These are phyloP conservation scores for Ormyrus rosae DNA, from an alignment of 2,888 invertebrate genomes.

Conservation along the genomic window DNA sequence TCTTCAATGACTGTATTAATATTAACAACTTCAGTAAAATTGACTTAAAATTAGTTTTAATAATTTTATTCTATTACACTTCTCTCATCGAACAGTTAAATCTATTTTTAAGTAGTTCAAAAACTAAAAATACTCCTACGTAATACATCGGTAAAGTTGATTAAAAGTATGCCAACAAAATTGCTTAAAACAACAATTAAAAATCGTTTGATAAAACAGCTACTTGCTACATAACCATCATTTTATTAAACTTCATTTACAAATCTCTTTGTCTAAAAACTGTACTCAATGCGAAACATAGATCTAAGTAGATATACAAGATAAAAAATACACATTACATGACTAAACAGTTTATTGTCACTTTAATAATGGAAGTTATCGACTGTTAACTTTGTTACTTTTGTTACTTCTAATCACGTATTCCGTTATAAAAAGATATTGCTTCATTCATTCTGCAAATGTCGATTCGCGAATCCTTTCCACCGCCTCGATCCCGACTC, in stretches of 20 bases:
- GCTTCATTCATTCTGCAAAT: not conserved
- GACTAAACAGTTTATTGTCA: slow-evolving; percentile 33
- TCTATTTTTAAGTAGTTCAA: slow-evolving; percentile 26
- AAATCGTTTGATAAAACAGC: slow-evolving; percentile 8
- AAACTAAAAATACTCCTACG: slow-evolving; percentile 29
- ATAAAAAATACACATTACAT: slow-evolving; percentile 29
- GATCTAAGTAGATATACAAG: slow-evolving; percentile 26
- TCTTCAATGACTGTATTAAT: slow-evolving; percentile 32
- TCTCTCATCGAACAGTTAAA: slow-evolving; percentile 7
- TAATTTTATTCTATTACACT: slow-evolving; percentile 24
- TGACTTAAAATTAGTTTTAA: slow-evolving; percentile 32
- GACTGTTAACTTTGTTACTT: slow-evolving; percentile 14
- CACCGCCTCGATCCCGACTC: not conserved
- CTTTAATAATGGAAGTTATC: slow-evolving; percentile 20
- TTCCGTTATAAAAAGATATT: slow-evolving; percentile 13
- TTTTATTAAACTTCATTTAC: slow-evolving; percentile 35
- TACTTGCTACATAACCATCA: slow-evolving; percentile 2
- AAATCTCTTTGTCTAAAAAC: slow-evolving; percentile 24
- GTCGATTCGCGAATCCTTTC: not conserved
- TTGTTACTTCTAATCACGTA: slow-evolving; percentile 1
- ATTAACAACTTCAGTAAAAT: slow-evolving; percentile 40
- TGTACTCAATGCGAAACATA: slow-evolving; percentile 5
- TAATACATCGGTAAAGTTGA: slow-evolving; percentile 37
- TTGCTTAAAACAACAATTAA: slow-evolving; percentile 25
- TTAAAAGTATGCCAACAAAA: slow-evolving; percentile 39